A percentile compares a stretch with the other conserved stretches of the same genome.
Evolutionary conservation across 2,797 vertebrate species (phyloP).

Genomic region (Glyptemys insculpta): DNA sequence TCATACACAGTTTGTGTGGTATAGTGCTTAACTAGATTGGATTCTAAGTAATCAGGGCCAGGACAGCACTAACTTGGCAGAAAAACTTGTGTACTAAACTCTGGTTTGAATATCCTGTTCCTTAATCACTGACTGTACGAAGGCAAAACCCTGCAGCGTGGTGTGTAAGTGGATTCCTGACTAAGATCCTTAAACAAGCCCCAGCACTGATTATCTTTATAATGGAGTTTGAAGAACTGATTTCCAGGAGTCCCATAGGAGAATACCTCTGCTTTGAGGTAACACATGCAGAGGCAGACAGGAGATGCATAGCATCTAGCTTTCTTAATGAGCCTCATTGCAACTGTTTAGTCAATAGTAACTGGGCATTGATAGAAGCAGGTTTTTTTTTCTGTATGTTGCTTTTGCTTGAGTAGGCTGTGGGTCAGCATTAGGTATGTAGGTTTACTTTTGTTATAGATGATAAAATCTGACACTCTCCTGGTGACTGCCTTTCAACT

Average conservation of each 20-base stretch:
- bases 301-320: fast-evolving
- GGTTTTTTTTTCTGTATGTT: not conserved
- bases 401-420: not conserved
- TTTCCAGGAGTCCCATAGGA: not conserved
- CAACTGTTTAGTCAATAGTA: not conserved
- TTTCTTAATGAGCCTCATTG: not conserved
- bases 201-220: not conserved
- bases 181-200: not conserved
- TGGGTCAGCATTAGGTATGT: not conserved
- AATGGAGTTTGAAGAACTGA: not conserved
- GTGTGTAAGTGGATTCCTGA: not conserved
- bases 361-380: not conserved
- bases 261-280: not conserved
- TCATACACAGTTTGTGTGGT: not conserved
- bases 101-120: not conserved
- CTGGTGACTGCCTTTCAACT: not conserved
- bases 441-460: not conserved
- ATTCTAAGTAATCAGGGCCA: not conserved
- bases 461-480: not conserved
- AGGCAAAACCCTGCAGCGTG: not conserved
- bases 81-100: not conserved
- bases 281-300: not conserved
- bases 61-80: not conserved
- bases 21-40: not conserved
- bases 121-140: not conserved